Conservation (phyloP, 1,140 invertebrate species). For the Colletes gigas region DNA sequence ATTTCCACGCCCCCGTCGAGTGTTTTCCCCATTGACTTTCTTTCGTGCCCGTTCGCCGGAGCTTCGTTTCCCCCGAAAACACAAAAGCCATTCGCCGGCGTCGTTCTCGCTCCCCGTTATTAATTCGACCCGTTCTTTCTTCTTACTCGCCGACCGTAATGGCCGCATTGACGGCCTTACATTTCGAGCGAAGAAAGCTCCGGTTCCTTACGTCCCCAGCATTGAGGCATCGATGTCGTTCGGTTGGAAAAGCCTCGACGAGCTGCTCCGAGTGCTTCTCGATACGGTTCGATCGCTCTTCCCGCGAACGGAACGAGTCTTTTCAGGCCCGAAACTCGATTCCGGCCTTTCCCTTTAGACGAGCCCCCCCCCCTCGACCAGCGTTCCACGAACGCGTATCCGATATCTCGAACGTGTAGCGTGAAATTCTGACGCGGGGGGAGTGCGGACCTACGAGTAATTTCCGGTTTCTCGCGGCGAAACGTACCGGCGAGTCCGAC, state of each 20-base stretch:
- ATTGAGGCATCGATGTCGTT: slow-evolving; percentile 47
- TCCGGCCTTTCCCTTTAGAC: slow-evolving; percentile 24
- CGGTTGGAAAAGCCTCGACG: slow-evolving; percentile 33
- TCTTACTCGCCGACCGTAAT: neutral
- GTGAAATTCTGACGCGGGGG: slow-evolving; percentile 2
- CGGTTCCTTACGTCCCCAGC: slow-evolving; percentile 25
- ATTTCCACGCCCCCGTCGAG: neutral
- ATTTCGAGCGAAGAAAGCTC: slow-evolving; percentile 21
- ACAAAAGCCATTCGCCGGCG: slow-evolving; percentile 13
- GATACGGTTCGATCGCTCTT: slow-evolving; percentile 54
- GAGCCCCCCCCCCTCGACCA: neutral
- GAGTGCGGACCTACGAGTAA: neutral
- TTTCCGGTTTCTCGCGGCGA: neutral
- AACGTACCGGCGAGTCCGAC: too few species aligned
- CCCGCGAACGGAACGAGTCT: slow-evolving; percentile 44
- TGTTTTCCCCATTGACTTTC: slow-evolving; percentile 2
- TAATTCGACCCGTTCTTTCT: slow-evolving; percentile 34
- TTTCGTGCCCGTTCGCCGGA: too few species aligned
- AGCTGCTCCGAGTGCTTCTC: slow-evolving; percentile 55
- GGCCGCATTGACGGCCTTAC: slow-evolving; percentile 8
- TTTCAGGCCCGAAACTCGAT: slow-evolving; percentile 51
- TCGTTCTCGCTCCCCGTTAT: slow-evolving; percentile 21
- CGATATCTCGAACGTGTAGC: slow-evolving; percentile 9
- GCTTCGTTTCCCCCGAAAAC: slow-evolving; percentile 32
- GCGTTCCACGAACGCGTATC: slow-evolving; percentile 26